Evolutionary conservation across 2,797 vertebrate species (phyloP).

Genomic region (Dicrostonyx torquatus): DNA sequence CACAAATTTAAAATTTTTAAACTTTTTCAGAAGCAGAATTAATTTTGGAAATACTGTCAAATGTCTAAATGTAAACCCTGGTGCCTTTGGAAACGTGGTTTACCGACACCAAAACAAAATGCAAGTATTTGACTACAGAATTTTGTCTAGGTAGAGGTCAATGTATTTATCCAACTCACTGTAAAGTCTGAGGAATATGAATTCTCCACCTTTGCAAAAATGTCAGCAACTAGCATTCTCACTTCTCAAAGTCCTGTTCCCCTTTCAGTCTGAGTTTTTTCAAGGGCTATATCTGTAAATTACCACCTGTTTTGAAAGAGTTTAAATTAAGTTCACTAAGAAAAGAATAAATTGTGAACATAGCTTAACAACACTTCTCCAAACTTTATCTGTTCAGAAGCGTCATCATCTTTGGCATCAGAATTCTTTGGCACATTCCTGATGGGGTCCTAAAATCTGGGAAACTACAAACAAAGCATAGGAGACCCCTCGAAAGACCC

Average conservation of each 20-base stretch:
- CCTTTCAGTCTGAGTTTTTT: neutral
- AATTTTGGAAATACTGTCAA: neutral
- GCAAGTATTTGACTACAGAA: neutral
- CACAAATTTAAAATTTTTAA: neutral
- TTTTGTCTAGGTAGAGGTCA: neutral
- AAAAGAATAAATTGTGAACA: neutral
- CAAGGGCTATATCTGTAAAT: neutral
- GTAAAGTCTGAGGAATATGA: neutral
- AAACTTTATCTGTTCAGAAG: constrained; percentile 52
- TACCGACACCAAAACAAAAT: constrained; percentile 37
- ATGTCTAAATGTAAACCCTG: neutral
- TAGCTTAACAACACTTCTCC: constrained; percentile 4
- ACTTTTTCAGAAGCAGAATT: neutral
- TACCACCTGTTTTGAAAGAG: constrained; percentile 28
- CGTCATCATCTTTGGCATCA: constrained; percentile 49
- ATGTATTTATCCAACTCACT: neutral
- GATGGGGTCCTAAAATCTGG: neutral
- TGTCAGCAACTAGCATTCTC: neutral
- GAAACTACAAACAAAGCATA: neutral
- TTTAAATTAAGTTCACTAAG: constrained; percentile 23
- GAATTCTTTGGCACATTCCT: neutral
- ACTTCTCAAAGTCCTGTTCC: neutral
- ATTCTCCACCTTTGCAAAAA: neutral
- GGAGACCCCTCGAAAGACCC: constrained; percentile 70
- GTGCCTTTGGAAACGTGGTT: neutral